phyloP scores from a whole-genome alignment of 2,113 vertebrate genomes.

The Paradisaea rubra region DNA sequence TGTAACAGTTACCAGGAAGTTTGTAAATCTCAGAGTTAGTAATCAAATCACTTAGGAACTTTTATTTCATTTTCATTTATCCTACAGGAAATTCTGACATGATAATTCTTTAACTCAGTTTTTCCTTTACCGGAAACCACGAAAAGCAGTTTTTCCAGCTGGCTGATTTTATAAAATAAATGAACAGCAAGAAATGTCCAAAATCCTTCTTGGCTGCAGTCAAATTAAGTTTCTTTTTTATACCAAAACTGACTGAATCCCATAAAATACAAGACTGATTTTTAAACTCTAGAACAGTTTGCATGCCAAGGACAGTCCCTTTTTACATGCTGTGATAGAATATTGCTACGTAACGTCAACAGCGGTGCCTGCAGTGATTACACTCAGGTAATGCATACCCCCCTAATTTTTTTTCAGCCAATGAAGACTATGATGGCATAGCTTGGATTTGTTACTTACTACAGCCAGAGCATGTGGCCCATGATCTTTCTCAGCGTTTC shows the following conservation, averaged over 20 bases:
- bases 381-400: not conserved
- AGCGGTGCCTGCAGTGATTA: conserved; percentile 21
- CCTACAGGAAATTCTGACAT: conserved; percentile 36
- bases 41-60: not conserved
- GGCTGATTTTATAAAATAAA: conserved; percentile 45
- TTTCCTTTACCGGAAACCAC: conserved; percentile 11
- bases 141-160: conserved; percentile 44
- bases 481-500: not conserved
- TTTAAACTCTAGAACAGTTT: conserved; percentile 50
- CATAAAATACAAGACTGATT: conserved; percentile 56
- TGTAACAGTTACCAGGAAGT: not conserved
- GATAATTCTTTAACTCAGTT: conserved; percentile 5
- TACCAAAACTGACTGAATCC: conserved; percentile 19
- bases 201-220: conserved; percentile 40
- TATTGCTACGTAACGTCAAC: not conserved
- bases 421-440: conserved; percentile 53
- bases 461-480: not conserved
- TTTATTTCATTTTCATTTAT: conserved; percentile 42
- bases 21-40: not conserved
- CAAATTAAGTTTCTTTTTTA: conserved; percentile 20
- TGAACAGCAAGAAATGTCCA: conserved; percentile 46
- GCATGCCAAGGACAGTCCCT: conserved; percentile 1
- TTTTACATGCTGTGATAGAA: conserved; percentile 43
- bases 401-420: conserved; percentile 10
- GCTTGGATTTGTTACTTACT: conserved; percentile 49